Conservation (phyloP, 53 echinoderm and acorn worm genomes). For the Echinometra lucunter region DNA sequence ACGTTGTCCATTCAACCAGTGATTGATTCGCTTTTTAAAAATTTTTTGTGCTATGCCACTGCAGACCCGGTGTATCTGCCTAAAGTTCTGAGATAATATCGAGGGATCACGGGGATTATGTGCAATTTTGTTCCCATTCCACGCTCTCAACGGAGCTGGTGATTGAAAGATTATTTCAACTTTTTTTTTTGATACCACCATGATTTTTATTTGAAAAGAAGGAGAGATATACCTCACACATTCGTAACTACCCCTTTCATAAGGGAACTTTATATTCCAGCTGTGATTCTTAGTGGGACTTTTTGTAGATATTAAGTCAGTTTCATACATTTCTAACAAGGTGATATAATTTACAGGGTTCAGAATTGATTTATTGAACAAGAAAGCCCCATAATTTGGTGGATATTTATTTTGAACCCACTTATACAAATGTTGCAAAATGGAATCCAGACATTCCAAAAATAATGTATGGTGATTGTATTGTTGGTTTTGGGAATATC, state of each 20-base stretch:
- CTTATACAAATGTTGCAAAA: not conserved
- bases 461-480: not conserved
- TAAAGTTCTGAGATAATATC: not conserved
- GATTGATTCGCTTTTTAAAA: not conserved
- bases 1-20: not conserved
- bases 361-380: not conserved
- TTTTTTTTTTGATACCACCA: not conserved
- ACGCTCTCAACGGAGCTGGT: not conserved
- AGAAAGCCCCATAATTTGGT: not conserved
- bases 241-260: not conserved
- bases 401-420: not conserved
- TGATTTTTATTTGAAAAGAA: not conserved
- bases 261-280: not conserved
- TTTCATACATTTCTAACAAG: not conserved
- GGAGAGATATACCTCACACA: not conserved
- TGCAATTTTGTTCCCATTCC: slow-evolving; percentile 30
- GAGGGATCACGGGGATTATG: slow-evolving; percentile 11
- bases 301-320: not conserved
- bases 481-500: not conserved
- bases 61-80: not conserved
- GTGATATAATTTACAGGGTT: not conserved
- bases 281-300: not conserved
- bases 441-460: not conserved
- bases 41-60: slow-evolving; percentile 16
- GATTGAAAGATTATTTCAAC: not conserved